These are phyloP conservation scores for Mesoligia furuncula DNA, from an alignment of 2,888 invertebrate genomes.

Conservation along the genomic window DNA sequence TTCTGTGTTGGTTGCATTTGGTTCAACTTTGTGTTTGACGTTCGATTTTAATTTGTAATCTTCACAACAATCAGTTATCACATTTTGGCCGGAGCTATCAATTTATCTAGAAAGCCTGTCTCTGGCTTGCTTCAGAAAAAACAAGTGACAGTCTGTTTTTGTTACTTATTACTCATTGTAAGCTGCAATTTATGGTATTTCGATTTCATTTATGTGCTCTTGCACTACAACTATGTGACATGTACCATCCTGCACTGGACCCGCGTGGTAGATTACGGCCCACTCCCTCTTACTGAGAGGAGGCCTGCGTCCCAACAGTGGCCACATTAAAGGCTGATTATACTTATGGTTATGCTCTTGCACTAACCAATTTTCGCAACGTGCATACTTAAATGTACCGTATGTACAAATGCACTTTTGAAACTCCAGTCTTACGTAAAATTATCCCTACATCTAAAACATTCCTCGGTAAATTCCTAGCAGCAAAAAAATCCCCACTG, in stretches of 20 bases:
- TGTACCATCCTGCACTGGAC: background rate
- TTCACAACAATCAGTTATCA: background rate
- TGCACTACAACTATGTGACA: background rate
- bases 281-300: background rate
- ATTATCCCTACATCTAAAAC: constrained; percentile 1
- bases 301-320: too few species aligned
- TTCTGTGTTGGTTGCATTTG: background rate
- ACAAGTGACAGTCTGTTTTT: background rate
- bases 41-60: background rate
- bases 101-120: background rate
- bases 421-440: background rate
- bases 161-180: background rate
- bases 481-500: constrained; percentile 14
- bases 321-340: background rate
- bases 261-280: background rate
- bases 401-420: background rate
- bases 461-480: constrained; percentile 27
- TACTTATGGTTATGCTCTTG: background rate
- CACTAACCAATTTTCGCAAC: background rate
- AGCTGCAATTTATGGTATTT: background rate
- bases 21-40: background rate
- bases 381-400: background rate
- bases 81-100: background rate
- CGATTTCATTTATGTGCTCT: background rate
- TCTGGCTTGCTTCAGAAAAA: background rate